Base-by-base conservation (phyloP, 2,113 vertebrate species). In the Cyphomyrus plagiostoma region DNA sequence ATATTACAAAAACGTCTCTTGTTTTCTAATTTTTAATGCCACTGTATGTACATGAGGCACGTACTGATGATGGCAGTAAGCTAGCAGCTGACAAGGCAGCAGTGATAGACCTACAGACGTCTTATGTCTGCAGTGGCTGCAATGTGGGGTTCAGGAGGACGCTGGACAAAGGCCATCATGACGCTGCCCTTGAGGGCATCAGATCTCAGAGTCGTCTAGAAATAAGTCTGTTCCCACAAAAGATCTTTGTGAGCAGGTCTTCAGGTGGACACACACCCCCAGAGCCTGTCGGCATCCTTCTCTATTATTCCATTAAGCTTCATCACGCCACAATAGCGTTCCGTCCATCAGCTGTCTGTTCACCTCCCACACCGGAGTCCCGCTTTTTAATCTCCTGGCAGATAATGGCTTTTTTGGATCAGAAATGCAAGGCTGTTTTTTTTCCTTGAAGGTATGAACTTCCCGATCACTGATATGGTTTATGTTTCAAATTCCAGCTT, bases 161-260 rank as follows among this genome's bases (percentile, higher is more conserved):
- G 0, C 26, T 53, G 49, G 84, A 87, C 50, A 87, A 87, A 39
- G 48, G 50, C 13, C 13, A 70, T 11, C 10, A 21, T 4, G 6
- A 39, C 9, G 21, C 45, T 84, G 82, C 82, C 82, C 45, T 84
- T 48, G 13, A 39, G 1, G 10, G 42, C 7, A 17, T 89, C 15
- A 48, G 74, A 45, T 23, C 42, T 53, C 46, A 42, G 53, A 23
- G 50, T 30, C 49, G 1, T 88, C 86, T 49, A 88, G 58, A 90
- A 90, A 90, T 88, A 82, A 87, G 35, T 23, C 50, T 82, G 49
- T 46, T 50, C 46, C 70, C 48, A 80, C 86, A 82, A 88, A n/a
- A 6, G 35, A 39, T 15, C 70, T 56, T 82, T 58, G 30, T 53
- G 70, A 87, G 62, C 21, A 58, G 49, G 87, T 46, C 89, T 82